Evolutionary conservation across 2,888 invertebrate species (phyloP).

Genomic region (Ophion costatus): DNA sequence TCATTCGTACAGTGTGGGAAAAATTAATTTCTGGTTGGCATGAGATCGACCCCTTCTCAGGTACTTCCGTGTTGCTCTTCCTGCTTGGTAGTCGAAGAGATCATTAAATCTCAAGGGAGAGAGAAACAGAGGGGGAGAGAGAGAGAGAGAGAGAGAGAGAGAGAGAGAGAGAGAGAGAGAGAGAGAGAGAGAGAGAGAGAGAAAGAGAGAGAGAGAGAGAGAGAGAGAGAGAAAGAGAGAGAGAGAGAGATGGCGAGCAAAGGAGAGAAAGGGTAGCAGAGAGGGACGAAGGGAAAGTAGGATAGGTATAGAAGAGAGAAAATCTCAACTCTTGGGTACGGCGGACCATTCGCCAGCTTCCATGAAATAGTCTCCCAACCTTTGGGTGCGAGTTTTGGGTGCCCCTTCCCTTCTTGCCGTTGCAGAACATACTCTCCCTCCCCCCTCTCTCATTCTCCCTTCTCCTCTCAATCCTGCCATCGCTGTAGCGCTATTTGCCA

Average conservation of each 20-base stretch:
- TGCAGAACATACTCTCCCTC: constrained; percentile 19
- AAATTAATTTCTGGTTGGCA: constrained; percentile 24
- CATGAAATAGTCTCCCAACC: constrained; percentile 49
- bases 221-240: neutral
- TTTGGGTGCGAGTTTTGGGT: constrained; percentile 41
- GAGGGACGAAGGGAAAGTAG: neutral
- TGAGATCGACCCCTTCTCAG: constrained; percentile 19
- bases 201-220: neutral
- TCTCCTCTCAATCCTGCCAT: constrained; percentile 59
- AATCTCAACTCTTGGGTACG: constrained; percentile 29
- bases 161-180: neutral
- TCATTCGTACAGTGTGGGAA: constrained; percentile 33
- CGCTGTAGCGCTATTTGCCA: constrained; percentile 71
- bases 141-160: neutral
- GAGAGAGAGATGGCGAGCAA: too few relatives aligned
- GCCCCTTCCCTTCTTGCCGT: constrained; percentile 42
- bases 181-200: neutral
- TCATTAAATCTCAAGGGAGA: constrained; percentile 37
- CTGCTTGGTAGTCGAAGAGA: constrained; percentile 31
- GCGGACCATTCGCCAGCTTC: constrained; percentile 34
- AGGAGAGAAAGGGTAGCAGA: too few relatives aligned
- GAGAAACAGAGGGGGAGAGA: neutral
- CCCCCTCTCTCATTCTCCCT: constrained; percentile 32
- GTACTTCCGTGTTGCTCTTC: constrained; percentile 30
- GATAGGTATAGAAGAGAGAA: neutral